A percentile compares a stretch with the other conserved stretches of the same genome.
phyloP scores from a whole-genome alignment of 2,888 invertebrate genomes.

The Pollenia angustigena region DNA sequence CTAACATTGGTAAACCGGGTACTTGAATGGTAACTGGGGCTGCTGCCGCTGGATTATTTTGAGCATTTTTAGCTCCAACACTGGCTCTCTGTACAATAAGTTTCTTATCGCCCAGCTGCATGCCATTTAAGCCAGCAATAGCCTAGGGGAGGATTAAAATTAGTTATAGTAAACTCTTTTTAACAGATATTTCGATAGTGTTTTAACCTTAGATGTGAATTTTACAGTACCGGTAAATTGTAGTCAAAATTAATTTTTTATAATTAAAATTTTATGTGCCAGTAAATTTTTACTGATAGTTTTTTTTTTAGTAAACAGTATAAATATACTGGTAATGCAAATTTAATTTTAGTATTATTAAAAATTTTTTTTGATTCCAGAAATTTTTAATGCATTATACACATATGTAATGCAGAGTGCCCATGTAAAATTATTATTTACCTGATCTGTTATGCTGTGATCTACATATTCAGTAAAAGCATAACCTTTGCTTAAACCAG shows the following conservation, averaged over 20 bases:
- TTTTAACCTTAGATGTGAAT: too few relatives aligned
- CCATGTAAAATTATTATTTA: constrained; percentile 81
- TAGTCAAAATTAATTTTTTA: too few relatives aligned
- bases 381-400: neutral
- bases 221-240: too few relatives aligned
- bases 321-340: too few relatives aligned
- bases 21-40: constrained; percentile 95
- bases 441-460: constrained; percentile 98
- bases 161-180: neutral
- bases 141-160: constrained; percentile 86
- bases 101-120: constrained; percentile 99
- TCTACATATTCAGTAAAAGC: constrained; percentile 99
- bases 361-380: neutral
- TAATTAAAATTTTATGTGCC: too few relatives aligned
- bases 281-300: too few relatives aligned
- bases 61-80: constrained; percentile 96
- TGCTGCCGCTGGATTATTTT: constrained; percentile 85
- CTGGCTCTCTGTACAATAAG: constrained; percentile 98
- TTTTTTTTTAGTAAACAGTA: too few relatives aligned
- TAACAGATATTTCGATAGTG: too few relatives aligned
- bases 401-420: too few relatives aligned
- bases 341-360: neutral
- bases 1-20: constrained; percentile 94
- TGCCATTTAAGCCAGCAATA: constrained; percentile 98
- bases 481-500: constrained; percentile 98